phyloP scores from a whole-genome alignment of 2,797 vertebrate species.

The Poliocrania exsul region DNA sequence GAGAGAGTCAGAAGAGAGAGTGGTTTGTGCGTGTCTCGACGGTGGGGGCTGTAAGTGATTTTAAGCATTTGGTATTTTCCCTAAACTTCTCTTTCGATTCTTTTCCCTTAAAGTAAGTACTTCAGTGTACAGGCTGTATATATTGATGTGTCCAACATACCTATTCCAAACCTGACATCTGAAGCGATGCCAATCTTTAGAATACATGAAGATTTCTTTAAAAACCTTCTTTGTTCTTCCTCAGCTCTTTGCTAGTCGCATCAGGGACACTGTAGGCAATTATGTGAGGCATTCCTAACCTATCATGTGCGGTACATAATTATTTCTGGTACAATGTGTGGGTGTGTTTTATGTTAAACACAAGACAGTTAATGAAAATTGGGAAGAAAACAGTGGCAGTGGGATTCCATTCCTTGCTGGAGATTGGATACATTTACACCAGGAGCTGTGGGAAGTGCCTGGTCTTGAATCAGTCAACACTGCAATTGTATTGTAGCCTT shows the following conservation, averaged over 20 bases:
- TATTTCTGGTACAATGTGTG: background rate
- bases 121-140: fast-evolving
- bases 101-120: background rate
- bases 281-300: background rate
- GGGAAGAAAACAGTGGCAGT: background rate
- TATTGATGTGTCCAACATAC: background rate
- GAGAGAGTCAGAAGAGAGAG: background rate
- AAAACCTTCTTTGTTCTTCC: background rate
- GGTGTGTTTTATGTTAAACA: background rate
- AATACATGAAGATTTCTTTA: fast-evolving
- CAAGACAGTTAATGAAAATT: background rate
- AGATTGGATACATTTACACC: background rate
- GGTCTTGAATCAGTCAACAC: background rate
- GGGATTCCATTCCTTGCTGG: background rate
- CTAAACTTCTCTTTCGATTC: background rate
- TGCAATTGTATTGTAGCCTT: background rate
- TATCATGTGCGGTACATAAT: background rate
- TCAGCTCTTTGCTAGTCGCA: background rate
- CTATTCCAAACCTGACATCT: background rate
- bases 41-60: background rate
- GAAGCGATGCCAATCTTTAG: background rate
- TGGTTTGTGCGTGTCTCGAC: background rate
- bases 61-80: background rate
- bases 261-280: background rate
- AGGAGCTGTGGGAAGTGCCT: background rate